Evolutionary conservation across 2,113 vertebrate genomes (phyloP).

Genomic region (Misgurnus mizolepis): DNA sequence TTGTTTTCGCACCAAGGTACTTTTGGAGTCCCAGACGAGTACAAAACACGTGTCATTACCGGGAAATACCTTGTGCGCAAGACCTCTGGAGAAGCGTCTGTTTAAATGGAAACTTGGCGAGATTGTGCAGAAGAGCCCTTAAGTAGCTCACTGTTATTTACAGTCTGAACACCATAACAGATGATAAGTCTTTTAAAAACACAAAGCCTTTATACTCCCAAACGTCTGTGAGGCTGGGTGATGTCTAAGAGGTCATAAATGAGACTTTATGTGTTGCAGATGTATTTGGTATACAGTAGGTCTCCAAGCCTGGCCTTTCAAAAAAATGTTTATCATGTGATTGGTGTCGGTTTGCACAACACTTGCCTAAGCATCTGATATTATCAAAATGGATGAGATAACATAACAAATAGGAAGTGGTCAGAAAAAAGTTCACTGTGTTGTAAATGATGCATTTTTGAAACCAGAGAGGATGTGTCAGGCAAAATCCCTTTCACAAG

Average conservation of each 20-base stretch:
- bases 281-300: background rate
- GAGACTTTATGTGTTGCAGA: slow-evolving; percentile 19
- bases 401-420: slow-evolving; percentile 25
- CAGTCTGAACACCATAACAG: slow-evolving; percentile 71
- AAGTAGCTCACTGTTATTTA: slow-evolving; percentile 62
- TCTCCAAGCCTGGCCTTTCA: background rate
- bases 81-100: slow-evolving; percentile 35
- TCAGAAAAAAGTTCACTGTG: background rate
- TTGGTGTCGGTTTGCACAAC: background rate
- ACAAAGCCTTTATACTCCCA: slow-evolving; percentile 42
- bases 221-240: slow-evolving; percentile 41
- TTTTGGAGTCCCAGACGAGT: slow-evolving; percentile 29
- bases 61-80: slow-evolving; percentile 65
- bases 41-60: slow-evolving; percentile 56
- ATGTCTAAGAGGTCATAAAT: slow-evolving; percentile 25
- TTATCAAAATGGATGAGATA: slow-evolving; percentile 1
- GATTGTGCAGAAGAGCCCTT: slow-evolving; percentile 56
- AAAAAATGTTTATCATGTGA: background rate
- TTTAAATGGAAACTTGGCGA: slow-evolving; percentile 72
- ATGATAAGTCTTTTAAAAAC: slow-evolving; percentile 53
- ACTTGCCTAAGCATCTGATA: background rate
- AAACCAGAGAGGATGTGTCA: background rate
- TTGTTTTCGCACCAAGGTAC: slow-evolving; percentile 17
- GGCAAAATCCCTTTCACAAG: background rate
- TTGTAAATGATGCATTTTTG: slow-evolving; percentile 3